phyloP scores from a whole-genome alignment of 2,113 vertebrate genomes.

The Eubucco bourcierii region DNA sequence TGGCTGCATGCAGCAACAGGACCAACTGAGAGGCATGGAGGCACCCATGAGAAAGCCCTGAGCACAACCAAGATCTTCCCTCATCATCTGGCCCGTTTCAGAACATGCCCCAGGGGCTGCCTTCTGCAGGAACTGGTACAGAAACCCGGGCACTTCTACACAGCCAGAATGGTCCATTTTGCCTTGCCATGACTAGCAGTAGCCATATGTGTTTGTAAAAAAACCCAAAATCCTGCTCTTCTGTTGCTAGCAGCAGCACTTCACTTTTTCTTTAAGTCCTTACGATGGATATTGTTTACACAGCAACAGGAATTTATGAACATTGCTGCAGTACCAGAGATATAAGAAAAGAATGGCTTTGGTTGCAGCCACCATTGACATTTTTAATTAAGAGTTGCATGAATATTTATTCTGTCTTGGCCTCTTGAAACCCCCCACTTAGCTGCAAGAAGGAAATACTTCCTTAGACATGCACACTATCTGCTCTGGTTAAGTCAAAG shows the following conservation, averaged over 20 bases:
- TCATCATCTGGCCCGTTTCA: neutral
- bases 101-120: neutral
- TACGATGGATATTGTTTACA: neutral
- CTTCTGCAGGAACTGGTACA: neutral
- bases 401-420: neutral
- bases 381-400: neutral
- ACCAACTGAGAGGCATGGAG: neutral
- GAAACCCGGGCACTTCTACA: neutral
- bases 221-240: neutral
- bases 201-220: neutral
- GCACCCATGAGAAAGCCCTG: neutral
- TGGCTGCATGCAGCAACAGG: neutral
- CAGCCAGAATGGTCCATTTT: neutral
- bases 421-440: neutral
- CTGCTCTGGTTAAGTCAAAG: neutral
- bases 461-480: neutral
- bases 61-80: neutral
- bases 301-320: rapidly evolving
- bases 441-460: neutral
- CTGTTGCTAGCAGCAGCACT: neutral
- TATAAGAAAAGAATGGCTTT: neutral
- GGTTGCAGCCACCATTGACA: neutral
- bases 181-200: neutral
- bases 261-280: neutral
- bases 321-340: neutral